Base-by-base conservation (phyloP, 2,888 invertebrate species). In the Drosophila prolongata region DNA sequence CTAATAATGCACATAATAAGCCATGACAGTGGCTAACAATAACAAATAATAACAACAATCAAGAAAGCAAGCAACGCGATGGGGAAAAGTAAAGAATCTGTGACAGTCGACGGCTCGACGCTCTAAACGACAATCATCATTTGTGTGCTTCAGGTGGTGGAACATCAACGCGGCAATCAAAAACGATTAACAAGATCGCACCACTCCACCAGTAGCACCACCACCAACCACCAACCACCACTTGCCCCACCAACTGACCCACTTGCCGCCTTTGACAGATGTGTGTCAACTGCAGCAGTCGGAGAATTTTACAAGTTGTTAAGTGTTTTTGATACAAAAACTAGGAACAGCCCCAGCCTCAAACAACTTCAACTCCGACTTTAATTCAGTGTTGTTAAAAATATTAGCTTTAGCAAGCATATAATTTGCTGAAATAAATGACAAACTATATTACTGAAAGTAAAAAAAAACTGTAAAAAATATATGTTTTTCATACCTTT, bases 281-380 rank as follows among this genome's bases (percentile, higher is more conserved):
- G 85, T 86, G 79, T 86, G 85, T 86, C 85, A 86, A 85, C 85
- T 77, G 82, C 75, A 67, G 40, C 46, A 64, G 85, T 57, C 68
- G 69, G 72, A 86, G 83, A 86, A 86, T 83, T 86, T 79, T 83
- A 86, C 87, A 83, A 86, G 80, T 86, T 83, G 83, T 86, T 83
- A 83, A 86, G 87, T 83, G 83, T 77, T 83, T 86, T 77, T 80
- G 79, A 83, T 83, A 83, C 78, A 81, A 69, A 66, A 72, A 74
- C 71, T 71, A 60, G 73, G 71, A 71, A 73, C 70, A 62, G 19
- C 37, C 50, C 35, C 34, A 27, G 58, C 53, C 38, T 46, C 40
- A n/a, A 40, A 37, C 38, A 42, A 38, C 47, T 47, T 27, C 1
- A 16, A 14, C 49, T 38, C 13, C n/a, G 34, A 37, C 54, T 64